phyloP scores from a whole-genome alignment of 2,888 invertebrate genomes.

The Rhagonycha lutea region DNA sequence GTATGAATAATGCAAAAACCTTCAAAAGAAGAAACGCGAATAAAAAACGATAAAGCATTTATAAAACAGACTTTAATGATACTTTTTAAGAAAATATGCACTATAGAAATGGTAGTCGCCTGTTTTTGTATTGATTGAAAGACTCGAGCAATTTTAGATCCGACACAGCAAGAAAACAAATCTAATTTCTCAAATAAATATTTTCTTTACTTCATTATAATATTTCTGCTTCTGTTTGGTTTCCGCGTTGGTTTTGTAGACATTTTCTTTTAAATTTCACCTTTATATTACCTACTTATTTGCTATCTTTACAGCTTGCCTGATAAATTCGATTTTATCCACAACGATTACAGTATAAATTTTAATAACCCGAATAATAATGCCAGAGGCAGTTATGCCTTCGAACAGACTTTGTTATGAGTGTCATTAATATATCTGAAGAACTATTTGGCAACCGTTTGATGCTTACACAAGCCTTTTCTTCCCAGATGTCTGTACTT shows the following conservation, averaged over 20 bases:
- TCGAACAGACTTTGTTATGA: conserved; percentile 26
- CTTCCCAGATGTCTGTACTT: conserved; percentile 26
- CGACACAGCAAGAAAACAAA: conserved; percentile 52
- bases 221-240: conserved; percentile 55
- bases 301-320: conserved; percentile 22
- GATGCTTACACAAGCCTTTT: conserved; percentile 24
- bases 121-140: conserved; percentile 49
- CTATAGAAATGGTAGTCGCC: conserved; percentile 50
- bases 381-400: conserved; percentile 21
- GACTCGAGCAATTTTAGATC: conserved; percentile 46
- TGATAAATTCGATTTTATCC: conserved; percentile 19
- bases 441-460: conserved; percentile 29
- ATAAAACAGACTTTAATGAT: conserved; percentile 48
- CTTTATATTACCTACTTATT: conserved; percentile 32
- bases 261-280: conserved; percentile 45
- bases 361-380: conserved; percentile 28
- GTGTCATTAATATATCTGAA: conserved; percentile 25
- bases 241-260: conserved; percentile 38
- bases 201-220: conserved; percentile 57
- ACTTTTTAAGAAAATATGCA: conserved; percentile 50
- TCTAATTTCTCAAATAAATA: conserved; percentile 58
- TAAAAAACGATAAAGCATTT: conserved; percentile 49
- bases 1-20: conserved; percentile 46
- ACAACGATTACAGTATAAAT: conserved; percentile 20
- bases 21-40: conserved; percentile 41